phyloP scores from a whole-genome alignment of 1,140 invertebrate species.

The Drosophila bocki region DNA sequence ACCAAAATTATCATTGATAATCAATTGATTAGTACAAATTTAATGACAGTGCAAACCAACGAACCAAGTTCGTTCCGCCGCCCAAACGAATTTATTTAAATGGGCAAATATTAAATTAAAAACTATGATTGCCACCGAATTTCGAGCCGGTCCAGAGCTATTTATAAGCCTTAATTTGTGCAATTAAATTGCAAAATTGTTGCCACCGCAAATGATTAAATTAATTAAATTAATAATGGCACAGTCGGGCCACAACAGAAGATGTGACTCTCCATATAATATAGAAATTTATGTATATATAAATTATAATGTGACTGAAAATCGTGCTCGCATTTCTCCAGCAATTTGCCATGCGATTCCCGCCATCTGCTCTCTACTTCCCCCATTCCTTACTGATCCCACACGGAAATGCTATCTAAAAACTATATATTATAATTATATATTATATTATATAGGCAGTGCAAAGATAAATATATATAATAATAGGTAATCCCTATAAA shows the following conservation, averaged over 20 bases:
- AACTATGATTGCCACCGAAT: constrained; percentile 16
- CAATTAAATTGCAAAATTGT: constrained; percentile 77
- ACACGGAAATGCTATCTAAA: constrained; percentile 16
- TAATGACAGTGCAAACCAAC: constrained; percentile 5
- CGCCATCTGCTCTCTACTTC: background rate
- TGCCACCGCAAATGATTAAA: constrained; percentile 65
- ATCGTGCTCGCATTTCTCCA: constrained; percentile 64
- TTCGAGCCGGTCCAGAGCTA: constrained; percentile 10
- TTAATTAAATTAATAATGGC: constrained; percentile 69
- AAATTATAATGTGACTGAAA: constrained; percentile 11
- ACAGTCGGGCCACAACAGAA: constrained; percentile 24
- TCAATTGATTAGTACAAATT: constrained; percentile 40
- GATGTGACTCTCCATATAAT: constrained; percentile 14
- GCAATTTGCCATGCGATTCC: constrained; percentile 44
- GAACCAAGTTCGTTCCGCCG: background rate
- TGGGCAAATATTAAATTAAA: constrained; percentile 3
- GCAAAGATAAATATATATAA: background rate
- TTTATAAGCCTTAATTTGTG: constrained; percentile 64
- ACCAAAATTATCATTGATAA: constrained; percentile 22
- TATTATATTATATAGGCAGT: background rate
- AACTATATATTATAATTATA: background rate
- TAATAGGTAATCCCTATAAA: background rate
- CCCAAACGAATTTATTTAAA: constrained; percentile 8
- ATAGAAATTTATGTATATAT: constrained; percentile 1
- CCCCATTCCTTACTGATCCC: constrained; percentile 7